Percentiles rank a stretch among this genome's conserved stretches.
phyloP scores from a whole-genome alignment of 2,888 invertebrate genomes.

The Dynastes grantii region DNA sequence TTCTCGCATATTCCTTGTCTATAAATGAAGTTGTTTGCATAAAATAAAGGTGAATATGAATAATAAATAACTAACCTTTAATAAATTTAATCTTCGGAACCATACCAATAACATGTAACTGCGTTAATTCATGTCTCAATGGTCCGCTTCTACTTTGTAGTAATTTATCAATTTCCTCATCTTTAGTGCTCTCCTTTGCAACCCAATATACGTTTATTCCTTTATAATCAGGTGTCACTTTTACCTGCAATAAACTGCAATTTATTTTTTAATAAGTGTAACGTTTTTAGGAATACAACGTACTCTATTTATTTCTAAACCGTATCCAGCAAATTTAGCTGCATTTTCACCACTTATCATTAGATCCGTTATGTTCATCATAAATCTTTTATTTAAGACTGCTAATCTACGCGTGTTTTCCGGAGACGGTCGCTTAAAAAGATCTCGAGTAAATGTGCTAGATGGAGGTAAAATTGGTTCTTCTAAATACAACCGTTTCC shows the following conservation, averaged over 20 bases:
- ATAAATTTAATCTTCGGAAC: slow-evolving; percentile 84
- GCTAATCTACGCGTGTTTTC: slow-evolving; percentile 75
- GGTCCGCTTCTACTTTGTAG: slow-evolving; percentile 75
- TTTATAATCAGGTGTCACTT: slow-evolving; percentile 79
- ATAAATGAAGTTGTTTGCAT: slow-evolving; percentile 52
- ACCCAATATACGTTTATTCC: slow-evolving; percentile 83
- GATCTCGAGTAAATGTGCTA: slow-evolving; percentile 65
- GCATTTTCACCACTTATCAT: slow-evolving; percentile 82
- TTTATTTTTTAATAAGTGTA: slow-evolving; percentile 26
- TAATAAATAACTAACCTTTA: slow-evolving; percentile 71
- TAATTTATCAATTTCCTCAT: slow-evolving; percentile 72
- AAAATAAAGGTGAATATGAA: not conserved
- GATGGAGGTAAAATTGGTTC: slow-evolving; percentile 61
- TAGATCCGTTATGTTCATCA: slow-evolving; percentile 85
- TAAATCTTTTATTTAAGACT: slow-evolving; percentile 86
- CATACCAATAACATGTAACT: slow-evolving; percentile 81
- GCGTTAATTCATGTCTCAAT: slow-evolving; percentile 82
- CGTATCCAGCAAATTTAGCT: slow-evolving; percentile 76
- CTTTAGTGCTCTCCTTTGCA: slow-evolving; percentile 72
- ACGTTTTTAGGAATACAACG: slow-evolving; percentile 27
- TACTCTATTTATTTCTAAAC: slow-evolving; percentile 83
- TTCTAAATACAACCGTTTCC: slow-evolving; percentile 63
- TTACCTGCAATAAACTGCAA: slow-evolving; percentile 70
- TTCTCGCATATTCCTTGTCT: slow-evolving; percentile 75
- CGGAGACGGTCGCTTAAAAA: slow-evolving; percentile 72